Conservation (phyloP, 2,113 vertebrate genomes). For the Apodemus sylvaticus region DNA sequence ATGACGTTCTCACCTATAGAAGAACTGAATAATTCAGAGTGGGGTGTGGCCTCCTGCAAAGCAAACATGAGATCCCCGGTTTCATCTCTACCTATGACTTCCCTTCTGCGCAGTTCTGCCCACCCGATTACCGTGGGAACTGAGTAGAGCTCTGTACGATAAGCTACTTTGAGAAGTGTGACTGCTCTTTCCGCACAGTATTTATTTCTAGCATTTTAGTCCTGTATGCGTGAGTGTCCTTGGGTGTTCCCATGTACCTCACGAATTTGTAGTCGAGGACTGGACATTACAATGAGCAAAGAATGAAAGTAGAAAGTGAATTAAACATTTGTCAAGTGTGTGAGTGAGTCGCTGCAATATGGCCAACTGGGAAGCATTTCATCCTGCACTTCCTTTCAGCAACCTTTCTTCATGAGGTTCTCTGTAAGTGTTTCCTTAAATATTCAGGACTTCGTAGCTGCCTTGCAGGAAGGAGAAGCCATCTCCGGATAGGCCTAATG, state of each 20-base stretch:
- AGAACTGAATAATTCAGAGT: neutral
- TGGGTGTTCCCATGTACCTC: neutral
- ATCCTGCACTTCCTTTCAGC: neutral
- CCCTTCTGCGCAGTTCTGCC: neutral
- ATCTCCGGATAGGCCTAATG: neutral
- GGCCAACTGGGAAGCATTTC: neutral
- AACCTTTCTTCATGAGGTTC: neutral
- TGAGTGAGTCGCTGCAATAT: neutral
- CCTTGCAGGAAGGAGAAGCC: neutral
- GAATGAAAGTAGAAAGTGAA: conserved; percentile 4
- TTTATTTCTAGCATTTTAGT: neutral
- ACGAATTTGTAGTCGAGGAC: neutral
- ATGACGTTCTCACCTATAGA: neutral
- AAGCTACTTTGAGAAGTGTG: neutral
- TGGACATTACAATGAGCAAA: neutral
- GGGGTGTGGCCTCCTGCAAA: no score
- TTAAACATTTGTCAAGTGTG: neutral
- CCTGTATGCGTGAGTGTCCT: neutral
- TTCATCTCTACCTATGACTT: neutral
- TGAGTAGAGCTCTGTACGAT: neutral
- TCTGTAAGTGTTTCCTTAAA: neutral
- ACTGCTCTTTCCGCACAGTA: neutral
- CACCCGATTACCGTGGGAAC: neutral
- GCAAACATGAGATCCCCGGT: neutral
- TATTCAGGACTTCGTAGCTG: neutral